Percentiles rank a stretch among this genome's conserved stretches.
Evolutionary conservation across 2,888 invertebrate species (phyloP).

Genomic region (Halictus quadricinctus): DNA sequence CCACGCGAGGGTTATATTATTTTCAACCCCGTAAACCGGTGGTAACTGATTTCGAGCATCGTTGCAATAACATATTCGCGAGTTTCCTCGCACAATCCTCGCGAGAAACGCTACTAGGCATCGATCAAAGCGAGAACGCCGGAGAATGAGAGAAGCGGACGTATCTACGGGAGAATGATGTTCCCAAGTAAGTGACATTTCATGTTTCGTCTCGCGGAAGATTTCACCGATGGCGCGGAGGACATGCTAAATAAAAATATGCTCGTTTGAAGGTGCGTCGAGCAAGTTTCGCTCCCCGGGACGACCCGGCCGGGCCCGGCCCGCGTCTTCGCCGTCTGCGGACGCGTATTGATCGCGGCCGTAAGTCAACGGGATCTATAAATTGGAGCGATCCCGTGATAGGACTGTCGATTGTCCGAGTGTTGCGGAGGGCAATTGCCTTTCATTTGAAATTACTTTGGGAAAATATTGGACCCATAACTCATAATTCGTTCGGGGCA

Average conservation of each 20-base stretch:
- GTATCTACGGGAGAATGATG: conserved; percentile 47
- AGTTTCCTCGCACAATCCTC: conserved; percentile 22
- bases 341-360: conserved; percentile 44
- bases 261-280: conserved; percentile 66
- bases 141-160: not conserved
- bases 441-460: conserved; percentile 4
- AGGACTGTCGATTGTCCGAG: not conserved
- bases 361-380: conserved; percentile 36
- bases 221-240: conserved; percentile 63
- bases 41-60: not conserved
- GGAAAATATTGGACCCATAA: not conserved
- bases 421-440: conserved; percentile 21
- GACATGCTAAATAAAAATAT: conserved; percentile 71
- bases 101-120: conserved; percentile 44
- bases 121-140: conserved; percentile 46
- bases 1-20: not conserved
- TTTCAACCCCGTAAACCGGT: too few relatives aligned
- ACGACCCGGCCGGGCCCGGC: not conserved
- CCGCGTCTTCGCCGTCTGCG: not conserved
- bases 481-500: conserved; percentile 11
- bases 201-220: conserved; percentile 72
- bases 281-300: conserved; percentile 50
- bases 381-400: conserved; percentile 32
- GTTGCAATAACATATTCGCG: conserved; percentile 51
- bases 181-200: conserved; percentile 72